A percentile compares a stretch with the other conserved stretches of the same genome.
These are phyloP conservation scores for Amphipyra tragopoginis DNA, from an alignment of 2,888 invertebrate species.

Conservation along the genomic window DNA sequence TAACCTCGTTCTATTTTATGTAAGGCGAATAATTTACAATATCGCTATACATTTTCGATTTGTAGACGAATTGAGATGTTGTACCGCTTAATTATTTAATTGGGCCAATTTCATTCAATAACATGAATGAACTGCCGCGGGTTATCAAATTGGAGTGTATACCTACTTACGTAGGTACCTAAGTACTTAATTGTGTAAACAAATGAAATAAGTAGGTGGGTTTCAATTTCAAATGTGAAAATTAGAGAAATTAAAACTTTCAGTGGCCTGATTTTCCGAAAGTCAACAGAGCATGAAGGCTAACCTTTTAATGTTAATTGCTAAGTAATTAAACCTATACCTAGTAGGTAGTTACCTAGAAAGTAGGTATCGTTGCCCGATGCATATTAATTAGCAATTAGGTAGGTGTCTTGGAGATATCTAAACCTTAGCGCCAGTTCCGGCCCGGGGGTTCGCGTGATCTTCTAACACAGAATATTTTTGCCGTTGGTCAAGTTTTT, in stretches of 20 bases:
- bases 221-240: constrained; percentile 13
- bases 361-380: constrained; percentile 36
- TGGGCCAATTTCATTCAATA: constrained; percentile 46
- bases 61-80: constrained; percentile 6
- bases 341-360: constrained; percentile 32
- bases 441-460: constrained; percentile 8
- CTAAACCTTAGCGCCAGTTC: constrained; percentile 21
- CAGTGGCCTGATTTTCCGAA: constrained; percentile 29
- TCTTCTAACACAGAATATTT: constrained; percentile 1
- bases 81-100: constrained; percentile 11
- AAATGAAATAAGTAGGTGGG: constrained; percentile 1
- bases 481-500: neutral
- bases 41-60: neutral
- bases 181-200: neutral
- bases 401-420: constrained; percentile 41
- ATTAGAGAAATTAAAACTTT: constrained; percentile 37
- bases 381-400: constrained; percentile 53
- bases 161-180: neutral
- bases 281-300: constrained; percentile 43
- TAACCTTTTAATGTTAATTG: constrained; percentile 43
- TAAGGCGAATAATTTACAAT: constrained; percentile 11
- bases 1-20: constrained; percentile 19
- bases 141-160: constrained; percentile 31
- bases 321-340: constrained; percentile 38
- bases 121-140: constrained; percentile 18